Conservation (phyloP, 2,113 vertebrate genomes). For the Fregetta grallaria region DNA sequence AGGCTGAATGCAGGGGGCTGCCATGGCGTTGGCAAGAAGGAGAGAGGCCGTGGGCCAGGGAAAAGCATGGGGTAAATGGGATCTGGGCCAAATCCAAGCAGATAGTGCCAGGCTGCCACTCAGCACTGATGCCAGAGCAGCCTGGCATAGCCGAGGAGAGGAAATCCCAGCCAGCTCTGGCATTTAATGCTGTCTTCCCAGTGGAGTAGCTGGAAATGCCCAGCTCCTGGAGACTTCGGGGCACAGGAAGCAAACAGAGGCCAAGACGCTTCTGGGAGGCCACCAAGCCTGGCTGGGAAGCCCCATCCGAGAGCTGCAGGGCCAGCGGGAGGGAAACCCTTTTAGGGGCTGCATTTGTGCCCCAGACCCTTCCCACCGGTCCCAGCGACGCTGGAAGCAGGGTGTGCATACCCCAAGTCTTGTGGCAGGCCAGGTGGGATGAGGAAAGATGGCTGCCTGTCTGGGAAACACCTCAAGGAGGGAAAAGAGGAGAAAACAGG, state of each 20-base stretch:
- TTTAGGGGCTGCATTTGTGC: background rate
- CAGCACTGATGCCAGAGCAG: background rate
- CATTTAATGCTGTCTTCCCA: background rate
- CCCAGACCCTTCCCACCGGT: background rate
- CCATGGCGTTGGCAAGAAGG: background rate
- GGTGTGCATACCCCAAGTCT: background rate
- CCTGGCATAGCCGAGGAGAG: background rate
- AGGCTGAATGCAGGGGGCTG: background rate
- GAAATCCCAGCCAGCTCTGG: slow-evolving; percentile 7
- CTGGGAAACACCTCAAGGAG: background rate
- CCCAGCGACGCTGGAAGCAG: background rate
- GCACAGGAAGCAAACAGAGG: background rate
- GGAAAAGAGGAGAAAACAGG: background rate
- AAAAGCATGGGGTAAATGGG: background rate
- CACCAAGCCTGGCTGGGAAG: background rate
- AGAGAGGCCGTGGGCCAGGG: background rate
- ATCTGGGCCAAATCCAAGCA: background rate
- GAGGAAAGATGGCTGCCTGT: background rate
- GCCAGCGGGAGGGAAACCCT: background rate
- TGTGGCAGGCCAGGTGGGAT: background rate
- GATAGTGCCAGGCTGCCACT: background rate
- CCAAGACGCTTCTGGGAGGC: background rate
- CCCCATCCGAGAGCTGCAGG: background rate
- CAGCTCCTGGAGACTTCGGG: background rate
- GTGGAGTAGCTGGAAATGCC: background rate